These are phyloP conservation scores for Metaphire vulgaris DNA, from an alignment of 1,140 invertebrate genomes.

Conservation along the genomic window DNA sequence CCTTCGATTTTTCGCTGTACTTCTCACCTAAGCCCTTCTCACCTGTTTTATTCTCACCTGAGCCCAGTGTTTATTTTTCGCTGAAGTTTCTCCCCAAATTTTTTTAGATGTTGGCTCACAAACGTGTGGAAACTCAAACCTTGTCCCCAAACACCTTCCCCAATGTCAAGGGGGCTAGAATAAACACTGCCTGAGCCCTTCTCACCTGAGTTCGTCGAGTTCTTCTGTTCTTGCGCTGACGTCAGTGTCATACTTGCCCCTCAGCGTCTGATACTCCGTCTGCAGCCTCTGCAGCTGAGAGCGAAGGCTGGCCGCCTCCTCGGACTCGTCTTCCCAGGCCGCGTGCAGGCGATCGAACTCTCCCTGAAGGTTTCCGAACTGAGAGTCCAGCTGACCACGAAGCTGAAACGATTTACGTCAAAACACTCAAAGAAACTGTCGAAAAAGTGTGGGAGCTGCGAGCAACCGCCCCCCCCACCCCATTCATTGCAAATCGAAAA, in stretches of 20 bases:
- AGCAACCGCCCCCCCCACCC: no score
- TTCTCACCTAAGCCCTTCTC: neutral
- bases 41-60: no score
- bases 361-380: constrained; percentile 44
- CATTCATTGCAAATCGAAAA: no score
- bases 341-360: constrained; percentile 50
- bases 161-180: no score
- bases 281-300: constrained; percentile 40
- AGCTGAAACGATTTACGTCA: constrained; percentile 12
- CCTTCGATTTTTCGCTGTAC: neutral
- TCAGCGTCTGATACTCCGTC: constrained; percentile 43
- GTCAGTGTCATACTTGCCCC: constrained; percentile 49
- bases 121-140: no score
- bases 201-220: constrained; percentile 48
- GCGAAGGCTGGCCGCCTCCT: constrained; percentile 41
- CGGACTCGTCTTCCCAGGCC: constrained; percentile 50
- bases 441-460: no score
- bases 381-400: constrained; percentile 24
- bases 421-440: no score
- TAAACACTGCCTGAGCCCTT: no score
- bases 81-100: no score
- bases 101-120: no score
- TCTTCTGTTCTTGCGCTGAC: constrained; percentile 47
- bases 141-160: no score
- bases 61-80: no score